These are phyloP conservation scores for Trichopria drosophilae DNA, from an alignment of 2,888 invertebrate genomes.

Conservation along the genomic window DNA sequence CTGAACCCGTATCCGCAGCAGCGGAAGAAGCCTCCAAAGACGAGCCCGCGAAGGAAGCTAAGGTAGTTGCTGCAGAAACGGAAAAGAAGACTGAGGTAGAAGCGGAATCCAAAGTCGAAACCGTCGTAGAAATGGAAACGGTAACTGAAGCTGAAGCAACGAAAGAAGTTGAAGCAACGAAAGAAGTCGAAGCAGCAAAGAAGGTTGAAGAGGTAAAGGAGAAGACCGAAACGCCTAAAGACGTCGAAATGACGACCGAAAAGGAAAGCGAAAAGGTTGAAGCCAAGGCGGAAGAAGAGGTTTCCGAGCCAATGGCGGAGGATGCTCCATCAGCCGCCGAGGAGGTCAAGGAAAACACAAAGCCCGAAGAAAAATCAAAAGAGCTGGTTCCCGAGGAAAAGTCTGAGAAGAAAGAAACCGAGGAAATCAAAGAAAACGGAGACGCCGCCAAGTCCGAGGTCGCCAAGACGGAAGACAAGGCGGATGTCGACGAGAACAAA, in stretches of 20 bases:
- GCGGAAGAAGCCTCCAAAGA: conserved; percentile 33
- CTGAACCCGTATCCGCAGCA: conserved; percentile 28
- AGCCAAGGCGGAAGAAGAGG: conserved; percentile 27
- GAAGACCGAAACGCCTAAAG: conserved; percentile 25
- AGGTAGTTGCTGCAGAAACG: conserved; percentile 27
- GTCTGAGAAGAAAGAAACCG: conserved; percentile 12
- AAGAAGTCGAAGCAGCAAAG: conserved; percentile 36
- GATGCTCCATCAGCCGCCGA: conserved; percentile 20
- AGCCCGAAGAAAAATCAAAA: no score
- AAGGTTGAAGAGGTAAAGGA: conserved; percentile 23
- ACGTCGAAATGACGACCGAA: conserved; percentile 29
- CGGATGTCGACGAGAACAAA: conserved; percentile 24
- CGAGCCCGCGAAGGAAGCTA: conserved; percentile 29
- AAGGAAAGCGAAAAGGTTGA: conserved; percentile 47
- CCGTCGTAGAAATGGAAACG: conserved; percentile 28
- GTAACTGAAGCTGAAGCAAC: conserved; percentile 34
- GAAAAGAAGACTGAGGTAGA: conserved; percentile 33
- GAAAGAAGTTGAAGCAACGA: conserved; percentile 26
- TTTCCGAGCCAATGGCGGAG: conserved; percentile 12
- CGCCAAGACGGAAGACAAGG: conserved; percentile 17
- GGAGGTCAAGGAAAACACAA: conserved; percentile 12
- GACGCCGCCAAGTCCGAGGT: conserved; percentile 31
- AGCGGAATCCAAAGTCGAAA: conserved; percentile 21
- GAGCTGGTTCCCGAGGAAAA: no score
- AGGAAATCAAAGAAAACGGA: conserved; percentile 32